phyloP scores from a whole-genome alignment of 2,113 vertebrate genomes.

The Dendrocopos noguchii region DNA sequence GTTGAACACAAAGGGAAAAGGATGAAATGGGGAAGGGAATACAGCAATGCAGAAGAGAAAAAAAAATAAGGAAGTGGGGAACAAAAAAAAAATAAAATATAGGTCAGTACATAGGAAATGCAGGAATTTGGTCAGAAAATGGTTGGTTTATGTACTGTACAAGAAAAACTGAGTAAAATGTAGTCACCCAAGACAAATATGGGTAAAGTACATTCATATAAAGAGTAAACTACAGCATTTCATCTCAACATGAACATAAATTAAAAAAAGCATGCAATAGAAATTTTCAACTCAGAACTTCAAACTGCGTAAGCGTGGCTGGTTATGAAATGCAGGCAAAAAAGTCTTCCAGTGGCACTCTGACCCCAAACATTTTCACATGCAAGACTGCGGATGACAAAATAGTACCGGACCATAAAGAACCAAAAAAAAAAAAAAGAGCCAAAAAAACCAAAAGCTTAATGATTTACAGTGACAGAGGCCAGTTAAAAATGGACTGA shows the following conservation, averaged over 20 bases:
- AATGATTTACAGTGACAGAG: slow-evolving; percentile 76
- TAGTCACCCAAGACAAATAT: slow-evolving; percentile 93
- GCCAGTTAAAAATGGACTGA: slow-evolving; percentile 78
- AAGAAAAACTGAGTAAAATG: slow-evolving; percentile 93
- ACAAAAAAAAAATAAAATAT: slow-evolving; percentile 99
- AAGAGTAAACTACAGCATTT: slow-evolving; percentile 85
- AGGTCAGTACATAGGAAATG: slow-evolving; percentile 99
- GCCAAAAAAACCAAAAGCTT: slow-evolving; percentile 32
- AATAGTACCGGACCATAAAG: slow-evolving; percentile 72
- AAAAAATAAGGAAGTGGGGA: slow-evolving; percentile 90
- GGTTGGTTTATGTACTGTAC: slow-evolving; percentile 96
- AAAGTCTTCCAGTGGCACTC: slow-evolving; percentile 78
- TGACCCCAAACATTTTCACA: slow-evolving; percentile 74
- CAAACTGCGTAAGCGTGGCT: slow-evolving; percentile 81
- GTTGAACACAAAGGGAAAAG: slow-evolving; percentile 80
- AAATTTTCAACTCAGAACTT: slow-evolving; percentile 77
- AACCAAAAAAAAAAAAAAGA: no score
- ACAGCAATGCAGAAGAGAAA: slow-evolving; percentile 88
- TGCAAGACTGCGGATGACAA: slow-evolving; percentile 83
- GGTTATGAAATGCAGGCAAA: slow-evolving; percentile 86
- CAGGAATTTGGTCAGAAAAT: slow-evolving; percentile 99
- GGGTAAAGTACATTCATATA: slow-evolving; percentile 92
- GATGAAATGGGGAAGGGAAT: slow-evolving; percentile 84
- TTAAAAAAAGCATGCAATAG: slow-evolving; percentile 82
- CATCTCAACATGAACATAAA: slow-evolving; percentile 77